Evolutionary conservation across 2,113 vertebrate genomes (phyloP).

Genomic region (Rana temporaria): DNA sequence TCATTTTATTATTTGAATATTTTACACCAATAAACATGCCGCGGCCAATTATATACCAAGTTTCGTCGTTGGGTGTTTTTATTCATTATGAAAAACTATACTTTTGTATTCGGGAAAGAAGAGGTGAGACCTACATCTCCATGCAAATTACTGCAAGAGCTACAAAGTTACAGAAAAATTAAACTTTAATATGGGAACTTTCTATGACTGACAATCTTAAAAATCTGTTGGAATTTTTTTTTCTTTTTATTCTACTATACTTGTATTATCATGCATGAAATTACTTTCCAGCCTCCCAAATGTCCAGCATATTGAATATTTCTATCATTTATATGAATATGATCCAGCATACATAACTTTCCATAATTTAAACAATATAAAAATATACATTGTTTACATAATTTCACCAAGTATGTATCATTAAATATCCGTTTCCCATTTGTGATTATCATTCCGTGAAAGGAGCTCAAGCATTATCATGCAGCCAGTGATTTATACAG

Average conservation of each 20-base stretch:
- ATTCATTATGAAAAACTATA: too few species aligned
- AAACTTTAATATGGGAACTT: too few species aligned
- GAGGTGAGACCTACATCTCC: too few species aligned
- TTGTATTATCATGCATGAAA: background rate
- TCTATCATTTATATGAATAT: background rate
- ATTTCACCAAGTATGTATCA: constrained; percentile 4
- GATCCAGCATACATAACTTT: background rate
- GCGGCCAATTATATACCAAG: too few species aligned
- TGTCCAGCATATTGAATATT: constrained; percentile 7
- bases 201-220: too few species aligned
- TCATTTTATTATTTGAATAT: too few species aligned
- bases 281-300: background rate
- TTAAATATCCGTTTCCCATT: constrained; percentile 17
- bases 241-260: background rate
- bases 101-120: too few species aligned
- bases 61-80: too few species aligned
- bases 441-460: background rate
- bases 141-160: too few species aligned
- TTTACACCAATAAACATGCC: too few species aligned
- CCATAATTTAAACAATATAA: background rate
- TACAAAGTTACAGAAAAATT: too few species aligned
- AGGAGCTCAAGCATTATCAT: constrained; percentile 6
- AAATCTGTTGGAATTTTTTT: background rate
- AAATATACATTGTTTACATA: constrained; percentile 33
- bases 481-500: constrained; percentile 33